These are phyloP conservation scores for Lacerta agilis DNA, from an alignment of 2,797 vertebrate species.

Conservation along the genomic window DNA sequence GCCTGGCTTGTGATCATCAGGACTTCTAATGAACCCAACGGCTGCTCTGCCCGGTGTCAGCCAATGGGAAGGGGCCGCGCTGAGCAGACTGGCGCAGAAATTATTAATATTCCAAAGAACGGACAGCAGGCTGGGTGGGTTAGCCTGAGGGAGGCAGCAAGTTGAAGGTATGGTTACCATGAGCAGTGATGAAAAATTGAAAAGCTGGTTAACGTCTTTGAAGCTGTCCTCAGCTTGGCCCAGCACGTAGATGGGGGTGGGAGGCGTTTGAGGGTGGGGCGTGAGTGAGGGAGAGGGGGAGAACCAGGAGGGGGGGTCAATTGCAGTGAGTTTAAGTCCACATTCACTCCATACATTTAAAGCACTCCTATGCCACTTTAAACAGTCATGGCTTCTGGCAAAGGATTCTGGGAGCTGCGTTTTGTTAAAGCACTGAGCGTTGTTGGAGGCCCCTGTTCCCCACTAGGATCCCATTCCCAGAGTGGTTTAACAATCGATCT, in stretches of 20 bases:
- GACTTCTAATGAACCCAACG: conserved; percentile 40
- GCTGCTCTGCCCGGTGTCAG: conserved; percentile 21
- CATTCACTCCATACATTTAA: no score
- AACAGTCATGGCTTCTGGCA: background rate
- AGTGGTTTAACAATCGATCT: no score
- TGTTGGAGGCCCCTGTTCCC: background rate
- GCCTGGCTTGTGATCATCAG: conserved; percentile 55
- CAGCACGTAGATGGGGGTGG: background rate
- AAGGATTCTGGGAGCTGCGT: background rate
- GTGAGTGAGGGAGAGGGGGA: background rate
- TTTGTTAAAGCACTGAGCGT: background rate
- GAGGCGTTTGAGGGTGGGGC: background rate
- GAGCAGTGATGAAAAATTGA: conserved; percentile 31
- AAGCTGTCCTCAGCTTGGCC: background rate
- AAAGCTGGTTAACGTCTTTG: background rate
- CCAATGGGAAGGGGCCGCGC: conserved; percentile 48
- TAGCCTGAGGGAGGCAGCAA: conserved; percentile 47
- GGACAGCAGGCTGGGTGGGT: conserved; percentile 52
- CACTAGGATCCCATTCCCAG: no score
- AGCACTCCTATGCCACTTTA: background rate
- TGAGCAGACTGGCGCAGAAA: conserved; percentile 45
- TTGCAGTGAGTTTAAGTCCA: background rate
- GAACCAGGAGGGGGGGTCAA: background rate
- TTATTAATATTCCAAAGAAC: conserved; percentile 38
- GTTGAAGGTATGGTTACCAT: conserved; percentile 18